Evolutionary conservation across 1,140 invertebrate species (phyloP).

Genomic region (Orchesella cincta): DNA sequence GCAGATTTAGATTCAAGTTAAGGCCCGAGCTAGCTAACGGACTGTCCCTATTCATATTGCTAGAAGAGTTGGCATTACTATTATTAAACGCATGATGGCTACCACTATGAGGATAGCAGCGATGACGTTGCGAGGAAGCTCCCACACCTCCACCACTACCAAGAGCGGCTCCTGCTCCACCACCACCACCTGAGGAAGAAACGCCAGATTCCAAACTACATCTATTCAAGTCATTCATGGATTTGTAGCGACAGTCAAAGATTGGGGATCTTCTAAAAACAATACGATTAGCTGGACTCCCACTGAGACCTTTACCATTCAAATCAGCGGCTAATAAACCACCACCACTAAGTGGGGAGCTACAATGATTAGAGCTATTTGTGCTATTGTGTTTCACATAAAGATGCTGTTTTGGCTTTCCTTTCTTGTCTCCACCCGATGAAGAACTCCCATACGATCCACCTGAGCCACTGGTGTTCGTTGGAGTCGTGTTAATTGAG

Average conservation of each 20-base stretch:
- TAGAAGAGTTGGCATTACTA: no score
- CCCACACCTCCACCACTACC: not conserved
- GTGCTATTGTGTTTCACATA: conserved; percentile 24
- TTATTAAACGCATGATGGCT: conserved; percentile 41
- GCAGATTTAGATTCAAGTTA: conserved; percentile 31
- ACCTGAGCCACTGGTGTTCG: conserved; percentile 15
- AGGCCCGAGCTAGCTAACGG: not conserved
- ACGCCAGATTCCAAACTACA: conserved; percentile 42
- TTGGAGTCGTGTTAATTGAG: conserved; percentile 17
- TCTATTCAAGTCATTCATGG: conserved; percentile 49
- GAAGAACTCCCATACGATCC: conserved; percentile 1
- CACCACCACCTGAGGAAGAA: conserved; percentile 12
- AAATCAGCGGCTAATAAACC: not conserved
- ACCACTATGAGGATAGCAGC: conserved; percentile 38
- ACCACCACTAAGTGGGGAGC: not conserved
- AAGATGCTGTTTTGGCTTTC: not conserved
- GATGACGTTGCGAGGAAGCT: conserved; percentile 24
- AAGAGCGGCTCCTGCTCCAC: no score
- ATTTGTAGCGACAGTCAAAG: conserved; percentile 50
- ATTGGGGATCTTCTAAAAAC: conserved; percentile 46
- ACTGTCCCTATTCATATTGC: conserved; percentile 13
- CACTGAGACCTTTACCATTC: conserved; percentile 35
- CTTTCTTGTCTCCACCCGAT: not conserved
- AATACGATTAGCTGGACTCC: conserved; percentile 43
- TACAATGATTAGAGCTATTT: conserved; percentile 1